Conservation (phyloP, 2,113 vertebrate species). For the Microtus ochrogaster region DNA sequence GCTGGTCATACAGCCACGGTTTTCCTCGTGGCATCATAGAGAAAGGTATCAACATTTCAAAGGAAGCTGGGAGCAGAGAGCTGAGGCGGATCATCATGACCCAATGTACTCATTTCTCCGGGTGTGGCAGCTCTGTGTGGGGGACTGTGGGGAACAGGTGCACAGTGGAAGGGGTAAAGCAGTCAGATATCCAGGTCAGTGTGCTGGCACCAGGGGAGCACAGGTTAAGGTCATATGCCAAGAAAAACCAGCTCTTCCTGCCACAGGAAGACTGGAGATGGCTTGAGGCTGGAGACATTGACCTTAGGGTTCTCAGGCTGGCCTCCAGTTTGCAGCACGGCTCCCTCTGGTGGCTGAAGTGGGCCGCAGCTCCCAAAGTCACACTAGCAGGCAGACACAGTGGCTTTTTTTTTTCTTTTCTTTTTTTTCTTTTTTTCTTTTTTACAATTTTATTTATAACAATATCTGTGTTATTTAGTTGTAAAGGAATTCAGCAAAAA, state of each 20-base stretch:
- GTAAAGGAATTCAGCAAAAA: constrained; percentile 97
- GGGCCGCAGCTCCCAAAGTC: constrained; percentile 51
- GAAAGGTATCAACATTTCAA: not conserved
- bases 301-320: not conserved
- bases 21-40: not conserved
- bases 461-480: constrained; percentile 96
- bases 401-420: constrained; percentile 51
- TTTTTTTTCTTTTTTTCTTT: constrained; percentile 46
- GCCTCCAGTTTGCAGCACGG: not conserved
- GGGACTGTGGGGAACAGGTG: not conserved
- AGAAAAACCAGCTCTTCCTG: not conserved
- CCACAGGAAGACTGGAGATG: not conserved
- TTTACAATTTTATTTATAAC: constrained; percentile 94
- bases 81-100: not conserved
- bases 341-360: constrained; percentile 44
- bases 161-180: not conserved
- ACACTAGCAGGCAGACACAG: constrained; percentile 71
- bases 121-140: not conserved
- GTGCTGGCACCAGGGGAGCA: not conserved
- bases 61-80: not conserved
- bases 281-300: not conserved
- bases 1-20: not conserved
- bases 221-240: constrained; percentile 29
- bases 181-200: not conserved
- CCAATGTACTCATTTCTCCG: not conserved